Conservation (phyloP, 2,888 invertebrate genomes). For the Erynnis tages region DNA sequence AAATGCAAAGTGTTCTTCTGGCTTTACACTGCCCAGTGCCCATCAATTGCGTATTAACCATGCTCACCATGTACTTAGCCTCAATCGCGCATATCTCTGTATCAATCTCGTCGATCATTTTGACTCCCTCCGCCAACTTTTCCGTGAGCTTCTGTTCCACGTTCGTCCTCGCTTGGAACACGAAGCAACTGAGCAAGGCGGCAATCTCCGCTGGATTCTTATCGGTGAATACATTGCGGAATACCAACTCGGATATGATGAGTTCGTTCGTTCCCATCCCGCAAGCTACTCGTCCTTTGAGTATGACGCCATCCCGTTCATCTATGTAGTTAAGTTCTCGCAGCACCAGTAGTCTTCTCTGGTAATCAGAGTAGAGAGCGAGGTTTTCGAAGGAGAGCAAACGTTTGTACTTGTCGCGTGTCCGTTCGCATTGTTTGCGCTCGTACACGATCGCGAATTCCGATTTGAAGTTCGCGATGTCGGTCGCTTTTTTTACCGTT, state of each 20-base stretch:
- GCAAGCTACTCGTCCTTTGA: slow-evolving; percentile 73
- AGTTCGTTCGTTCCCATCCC: slow-evolving; percentile 87
- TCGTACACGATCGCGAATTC: slow-evolving; percentile 89
- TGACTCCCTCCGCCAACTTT: slow-evolving; percentile 83
- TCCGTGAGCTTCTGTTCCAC: slow-evolving; percentile 81
- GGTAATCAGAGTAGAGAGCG: slow-evolving; percentile 94
- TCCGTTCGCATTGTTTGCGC: slow-evolving; percentile 86
- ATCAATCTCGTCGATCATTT: slow-evolving; percentile 86
- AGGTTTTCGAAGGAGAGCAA: slow-evolving; percentile 92
- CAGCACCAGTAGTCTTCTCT: slow-evolving; percentile 88
- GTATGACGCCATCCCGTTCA: slow-evolving; percentile 70
- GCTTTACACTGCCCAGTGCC: too few relatives aligned
- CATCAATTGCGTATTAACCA: too few relatives aligned
- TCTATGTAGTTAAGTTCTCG: slow-evolving; percentile 86
- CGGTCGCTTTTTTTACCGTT: slow-evolving; percentile 82
- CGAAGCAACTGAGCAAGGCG: slow-evolving; percentile 94
- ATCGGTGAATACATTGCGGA: slow-evolving; percentile 93
- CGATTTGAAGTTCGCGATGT: slow-evolving; percentile 89
- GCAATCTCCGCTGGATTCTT: slow-evolving; percentile 95
- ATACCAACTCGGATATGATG: slow-evolving; percentile 95
- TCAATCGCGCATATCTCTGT: slow-evolving; percentile 85
- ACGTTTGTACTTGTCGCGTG: slow-evolving; percentile 85
- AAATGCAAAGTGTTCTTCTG: too few relatives aligned
- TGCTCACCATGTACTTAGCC: slow-evolving; percentile 79
- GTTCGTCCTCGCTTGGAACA: slow-evolving; percentile 92